Percentiles rank a stretch among this genome's conserved stretches.
Conservation (phyloP, 2,113 vertebrate genomes). For the Larimichthys crocea region DNA sequence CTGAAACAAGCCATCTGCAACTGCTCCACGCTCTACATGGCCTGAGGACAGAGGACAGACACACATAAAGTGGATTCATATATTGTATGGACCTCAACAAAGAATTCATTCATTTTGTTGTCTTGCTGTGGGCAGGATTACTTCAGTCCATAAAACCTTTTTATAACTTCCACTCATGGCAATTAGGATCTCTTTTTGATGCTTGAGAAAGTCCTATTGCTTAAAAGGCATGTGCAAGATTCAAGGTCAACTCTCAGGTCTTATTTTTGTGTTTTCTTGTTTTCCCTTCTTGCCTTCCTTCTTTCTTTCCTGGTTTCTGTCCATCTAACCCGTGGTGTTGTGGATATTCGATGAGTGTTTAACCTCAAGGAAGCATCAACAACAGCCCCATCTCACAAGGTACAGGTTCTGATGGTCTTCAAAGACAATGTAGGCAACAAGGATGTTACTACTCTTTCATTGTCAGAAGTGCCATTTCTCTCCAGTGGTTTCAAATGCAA, state of each 20-base stretch:
- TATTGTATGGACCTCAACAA: constrained; percentile 58
- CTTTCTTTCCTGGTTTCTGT: not conserved
- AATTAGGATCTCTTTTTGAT: constrained; percentile 53
- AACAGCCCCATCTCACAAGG: constrained; percentile 38
- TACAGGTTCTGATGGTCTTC: constrained; percentile 21
- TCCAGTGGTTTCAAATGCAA: not conserved
- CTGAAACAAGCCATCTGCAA: constrained; percentile 81
- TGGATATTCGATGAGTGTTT: constrained; percentile 29
- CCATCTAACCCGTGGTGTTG: constrained; percentile 21
- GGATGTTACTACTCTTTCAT: constrained; percentile 65
- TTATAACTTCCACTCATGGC: constrained; percentile 48
- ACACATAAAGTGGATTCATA: constrained; percentile 71
- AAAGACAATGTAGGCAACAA: constrained; percentile 49
- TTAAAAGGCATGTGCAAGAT: not conserved
- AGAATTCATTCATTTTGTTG: constrained; percentile 65
- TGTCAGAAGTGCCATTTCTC: constrained; percentile 24
- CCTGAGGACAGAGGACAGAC: constrained; percentile 67
- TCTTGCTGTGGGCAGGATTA: constrained; percentile 52
- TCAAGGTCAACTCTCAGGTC: constrained; percentile 8
- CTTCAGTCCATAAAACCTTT: constrained; percentile 57
- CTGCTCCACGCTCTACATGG: constrained; percentile 62
- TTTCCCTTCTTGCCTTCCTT: constrained; percentile 20
- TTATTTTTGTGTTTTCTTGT: not conserved
- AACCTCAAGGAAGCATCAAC: constrained; percentile 67
- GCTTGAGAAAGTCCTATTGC: constrained; percentile 31